Conservation (phyloP, 2,888 invertebrate genomes). For the Aricia artaxerxes region DNA sequence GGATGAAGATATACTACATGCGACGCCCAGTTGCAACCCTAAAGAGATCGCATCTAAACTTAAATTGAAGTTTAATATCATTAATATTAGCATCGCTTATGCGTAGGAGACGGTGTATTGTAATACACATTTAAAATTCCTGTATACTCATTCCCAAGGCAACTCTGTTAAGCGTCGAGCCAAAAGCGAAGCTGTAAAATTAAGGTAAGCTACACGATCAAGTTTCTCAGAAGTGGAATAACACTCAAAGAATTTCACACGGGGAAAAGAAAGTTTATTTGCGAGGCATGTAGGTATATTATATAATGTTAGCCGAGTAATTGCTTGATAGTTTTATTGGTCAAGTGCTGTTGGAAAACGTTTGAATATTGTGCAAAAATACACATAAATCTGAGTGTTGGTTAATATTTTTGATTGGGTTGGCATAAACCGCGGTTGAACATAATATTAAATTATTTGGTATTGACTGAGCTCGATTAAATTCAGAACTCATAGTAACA, state of each 20-base stretch:
- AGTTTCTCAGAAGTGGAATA: slow-evolving; percentile 28
- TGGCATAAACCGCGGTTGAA: not conserved
- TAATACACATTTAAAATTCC: slow-evolving; percentile 29
- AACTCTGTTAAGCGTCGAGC: slow-evolving; percentile 13
- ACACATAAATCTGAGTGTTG: not conserved
- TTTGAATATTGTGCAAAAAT: not conserved
- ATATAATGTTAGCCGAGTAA: slow-evolving; percentile 6
- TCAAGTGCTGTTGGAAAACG: not conserved
- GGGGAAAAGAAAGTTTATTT: slow-evolving; percentile 33
- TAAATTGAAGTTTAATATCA: slow-evolving; percentile 31
- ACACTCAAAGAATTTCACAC: slow-evolving; percentile 31
- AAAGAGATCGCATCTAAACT: slow-evolving; percentile 21
- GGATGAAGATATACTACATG: not conserved
- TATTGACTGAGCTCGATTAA: not conserved
- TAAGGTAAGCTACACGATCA: slow-evolving; percentile 26
- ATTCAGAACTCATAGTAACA: slow-evolving; percentile 2
- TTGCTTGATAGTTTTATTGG: slow-evolving; percentile 2
- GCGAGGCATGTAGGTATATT: slow-evolving; percentile 18
- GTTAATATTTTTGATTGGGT: not conserved
- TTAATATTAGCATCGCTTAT: slow-evolving; percentile 31
- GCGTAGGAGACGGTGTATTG: slow-evolving; percentile 25
- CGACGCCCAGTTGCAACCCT: not conserved
- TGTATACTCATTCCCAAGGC: slow-evolving; percentile 9
- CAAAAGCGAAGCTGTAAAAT: slow-evolving; percentile 24
- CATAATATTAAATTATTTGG: not conserved